phyloP scores from a whole-genome alignment of 2,888 invertebrate genomes.

The Chalcosyrphus nemorum region DNA sequence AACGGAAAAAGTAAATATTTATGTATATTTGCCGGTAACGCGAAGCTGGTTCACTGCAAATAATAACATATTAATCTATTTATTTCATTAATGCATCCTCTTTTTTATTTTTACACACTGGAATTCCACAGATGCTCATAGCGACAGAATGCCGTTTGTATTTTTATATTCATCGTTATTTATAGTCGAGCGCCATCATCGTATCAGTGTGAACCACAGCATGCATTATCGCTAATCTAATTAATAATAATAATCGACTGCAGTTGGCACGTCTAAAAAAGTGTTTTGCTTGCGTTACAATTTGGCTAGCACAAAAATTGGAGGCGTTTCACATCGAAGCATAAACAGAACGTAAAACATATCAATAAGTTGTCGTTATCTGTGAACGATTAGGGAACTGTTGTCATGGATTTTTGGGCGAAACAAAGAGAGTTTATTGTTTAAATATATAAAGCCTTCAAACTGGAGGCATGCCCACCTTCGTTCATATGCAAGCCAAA shows the following conservation, averaged over 20 bases:
- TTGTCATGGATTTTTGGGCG: background rate
- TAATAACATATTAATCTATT: background rate
- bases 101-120: background rate
- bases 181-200: background rate
- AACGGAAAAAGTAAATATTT: no score
- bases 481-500: background rate
- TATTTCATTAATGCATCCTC: background rate
- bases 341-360: background rate
- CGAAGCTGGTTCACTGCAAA: background rate
- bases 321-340: slow-evolving; percentile 43
- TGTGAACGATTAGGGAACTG: background rate
- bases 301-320: background rate
- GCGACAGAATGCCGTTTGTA: background rate
- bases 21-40: no score
- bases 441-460: background rate
- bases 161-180: background rate
- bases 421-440: background rate
- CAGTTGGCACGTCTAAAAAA: background rate
- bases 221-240: slow-evolving; percentile 25
- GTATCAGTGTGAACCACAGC: background rate
- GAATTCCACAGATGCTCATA: background rate
- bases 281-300: background rate
- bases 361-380: slow-evolving; percentile 10
- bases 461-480: background rate
- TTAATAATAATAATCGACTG: slow-evolving; percentile 11